A percentile compares a stretch with the other conserved stretches of the same genome.
Conservation (phyloP, 2,113 vertebrate species). For the Cnemophilus loriae region DNA sequence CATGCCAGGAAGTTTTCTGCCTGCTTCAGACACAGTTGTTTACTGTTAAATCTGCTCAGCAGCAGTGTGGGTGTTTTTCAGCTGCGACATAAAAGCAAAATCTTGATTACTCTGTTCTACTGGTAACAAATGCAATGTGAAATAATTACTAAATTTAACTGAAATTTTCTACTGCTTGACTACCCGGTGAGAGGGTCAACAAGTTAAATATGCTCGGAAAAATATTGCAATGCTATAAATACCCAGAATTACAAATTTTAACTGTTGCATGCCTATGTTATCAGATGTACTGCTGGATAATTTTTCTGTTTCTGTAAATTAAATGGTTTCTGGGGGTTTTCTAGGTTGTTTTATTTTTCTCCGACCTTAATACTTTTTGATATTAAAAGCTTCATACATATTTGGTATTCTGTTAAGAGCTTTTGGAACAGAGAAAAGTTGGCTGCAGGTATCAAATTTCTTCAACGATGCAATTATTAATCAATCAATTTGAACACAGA, state of each 20-base stretch:
- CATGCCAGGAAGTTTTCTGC: background rate
- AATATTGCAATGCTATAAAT: background rate
- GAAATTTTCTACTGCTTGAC: background rate
- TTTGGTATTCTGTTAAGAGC: background rate
- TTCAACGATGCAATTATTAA: background rate
- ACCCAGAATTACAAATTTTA: background rate
- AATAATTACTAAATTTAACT: background rate
- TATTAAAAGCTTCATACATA: background rate
- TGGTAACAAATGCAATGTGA: background rate
- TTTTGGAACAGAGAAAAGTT: background rate
- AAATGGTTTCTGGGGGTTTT: background rate
- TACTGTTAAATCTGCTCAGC: background rate
- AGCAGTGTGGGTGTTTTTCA: background rate
- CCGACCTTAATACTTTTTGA: background rate
- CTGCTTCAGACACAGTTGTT: background rate
- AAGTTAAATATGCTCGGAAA: background rate
- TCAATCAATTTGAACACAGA: background rate
- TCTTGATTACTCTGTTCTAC: background rate
- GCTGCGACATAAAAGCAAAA: background rate
- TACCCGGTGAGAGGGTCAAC: background rate
- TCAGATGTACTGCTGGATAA: background rate
- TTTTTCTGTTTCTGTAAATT: background rate
- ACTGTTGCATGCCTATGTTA: background rate
- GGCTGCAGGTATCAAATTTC: background rate
- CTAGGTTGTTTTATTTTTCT: background rate